Conservation (phyloP, 2,113 vertebrate genomes). For the Heloderma charlesbogerti region DNA sequence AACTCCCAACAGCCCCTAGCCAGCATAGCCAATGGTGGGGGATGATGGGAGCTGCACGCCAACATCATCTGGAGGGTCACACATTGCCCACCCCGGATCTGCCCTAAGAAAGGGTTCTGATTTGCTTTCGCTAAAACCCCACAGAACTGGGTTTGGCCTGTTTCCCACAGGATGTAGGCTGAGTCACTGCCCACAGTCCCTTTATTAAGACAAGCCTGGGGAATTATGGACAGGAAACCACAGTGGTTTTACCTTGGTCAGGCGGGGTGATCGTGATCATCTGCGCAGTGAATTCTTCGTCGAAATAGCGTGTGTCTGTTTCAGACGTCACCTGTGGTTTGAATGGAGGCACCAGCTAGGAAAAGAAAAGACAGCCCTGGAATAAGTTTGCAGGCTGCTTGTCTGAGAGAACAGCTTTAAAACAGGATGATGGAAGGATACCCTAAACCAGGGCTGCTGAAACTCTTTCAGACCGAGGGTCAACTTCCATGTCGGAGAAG, state of each 20-base stretch:
- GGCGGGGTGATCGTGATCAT: constrained; percentile 97
- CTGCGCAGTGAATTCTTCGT: constrained; percentile 95
- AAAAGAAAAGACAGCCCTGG: not conserved
- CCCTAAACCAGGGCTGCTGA: not conserved
- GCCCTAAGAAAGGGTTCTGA: not conserved
- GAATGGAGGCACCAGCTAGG: constrained; percentile 91
- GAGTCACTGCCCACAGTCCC: not conserved
- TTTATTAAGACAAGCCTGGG: not conserved
- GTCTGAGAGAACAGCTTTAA: not conserved
- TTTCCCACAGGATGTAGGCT: not conserved
- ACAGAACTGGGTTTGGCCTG: not conserved
- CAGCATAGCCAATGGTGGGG: too few species aligned
- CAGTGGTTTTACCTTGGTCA: constrained; percentile 88
- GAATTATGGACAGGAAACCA: not conserved
- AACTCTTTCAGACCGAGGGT: accelerated
- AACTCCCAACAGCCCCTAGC: too few species aligned
- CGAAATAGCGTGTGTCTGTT: constrained; percentile 94
- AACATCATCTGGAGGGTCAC: too few species aligned
- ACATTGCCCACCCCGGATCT: too few species aligned
- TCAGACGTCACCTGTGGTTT: constrained; percentile 96
- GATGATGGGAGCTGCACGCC: too few species aligned
- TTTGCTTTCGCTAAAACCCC: not conserved
- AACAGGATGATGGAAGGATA: not conserved
- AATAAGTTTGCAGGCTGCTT: constrained; percentile 11
- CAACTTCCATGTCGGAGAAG: not conserved